Base-by-base conservation (phyloP, 2,888 invertebrate species). In the Amphipoea oculea region DNA sequence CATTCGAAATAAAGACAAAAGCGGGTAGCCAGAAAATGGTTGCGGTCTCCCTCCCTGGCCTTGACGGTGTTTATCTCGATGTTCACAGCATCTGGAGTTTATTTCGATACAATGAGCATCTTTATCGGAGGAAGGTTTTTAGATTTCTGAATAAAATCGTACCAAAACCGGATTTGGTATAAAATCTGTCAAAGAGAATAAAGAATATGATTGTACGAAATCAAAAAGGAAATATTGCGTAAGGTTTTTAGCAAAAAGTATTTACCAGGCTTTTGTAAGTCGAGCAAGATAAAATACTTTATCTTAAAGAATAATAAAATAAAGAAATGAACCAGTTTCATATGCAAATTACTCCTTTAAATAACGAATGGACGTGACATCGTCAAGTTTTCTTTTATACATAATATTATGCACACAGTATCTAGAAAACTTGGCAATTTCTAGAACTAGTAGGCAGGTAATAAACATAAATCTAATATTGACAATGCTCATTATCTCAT, bases 1-100 rank as follows among this genome's bases (percentile, higher is more conserved):
- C 60, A 48, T 87, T 71, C n/a, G 17, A 73, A 81, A 84, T 71
- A 73, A 86, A 81, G 60, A 66, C 87, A 84, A 79, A 78, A 76
- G 85, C 70, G 81, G 87, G 74, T 76, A 73, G 85, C 67, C 84
- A 66, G 76, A 74, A 73, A 87, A 73, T 65, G 54, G 80, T 73
- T 73, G 81, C 77, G 85, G 81, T 73, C 75, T 9, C 36, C 76
- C 65, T 66, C 74, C 87, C 29, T 77, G 81, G 73, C 85, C 87
- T 85, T 84, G 80, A 66, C 67, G 72, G 72, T 45, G 76, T 74
- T 75, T 80, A 85, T 75, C 76, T 87, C 67, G 62, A 73, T 70
- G 67, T 63, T 75, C 45, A 51, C 71, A 66, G 62, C 65, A 73
- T 76, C 60, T 79, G 63, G 69, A 76, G 72, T 70, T 51, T 79